Percentiles rank a stretch among this genome's conserved stretches.
Conservation (phyloP, 1,140 invertebrate species). For the Chironomus tepperi region DNA sequence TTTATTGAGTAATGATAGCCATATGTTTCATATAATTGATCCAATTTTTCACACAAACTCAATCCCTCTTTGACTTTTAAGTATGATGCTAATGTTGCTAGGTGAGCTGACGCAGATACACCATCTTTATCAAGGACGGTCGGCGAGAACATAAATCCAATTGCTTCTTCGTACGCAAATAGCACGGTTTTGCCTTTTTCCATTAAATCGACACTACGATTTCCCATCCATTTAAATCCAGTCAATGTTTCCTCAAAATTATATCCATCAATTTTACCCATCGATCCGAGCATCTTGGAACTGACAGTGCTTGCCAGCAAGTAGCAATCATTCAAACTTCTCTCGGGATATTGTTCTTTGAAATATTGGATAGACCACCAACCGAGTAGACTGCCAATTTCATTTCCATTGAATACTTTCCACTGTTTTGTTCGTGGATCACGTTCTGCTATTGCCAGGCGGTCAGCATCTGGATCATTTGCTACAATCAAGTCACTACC, state of each 20-base stretch:
- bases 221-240: conserved; percentile 99
- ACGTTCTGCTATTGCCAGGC: conserved; percentile 85
- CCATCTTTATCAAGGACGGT: conserved; percentile 93
- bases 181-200: conserved; percentile 64
- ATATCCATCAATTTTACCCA: conserved; percentile 74
- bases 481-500: conserved; percentile 74
- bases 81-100: conserved; percentile 70
- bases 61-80: conserved; percentile 52
- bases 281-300: conserved; percentile 86
- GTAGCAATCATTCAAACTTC: conserved; percentile 50
- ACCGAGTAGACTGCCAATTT: conserved; percentile 88
- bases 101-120: conserved; percentile 70
- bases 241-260: conserved; percentile 90
- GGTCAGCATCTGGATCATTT: conserved; percentile 98
- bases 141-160: conserved; percentile 90
- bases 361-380: conserved; percentile 79
- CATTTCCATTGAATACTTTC: conserved; percentile 93
- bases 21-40: conserved; percentile 73
- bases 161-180: conserved; percentile 93
- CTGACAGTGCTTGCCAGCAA: conserved; percentile 94
- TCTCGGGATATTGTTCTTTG: conserved; percentile 42
- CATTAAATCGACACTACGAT: conserved; percentile 66
- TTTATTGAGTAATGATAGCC: conserved; percentile 79
- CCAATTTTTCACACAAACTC: conserved; percentile 65
- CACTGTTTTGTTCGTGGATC: conserved; percentile 57